A percentile compares a stretch with the other conserved stretches of the same genome.
These are phyloP conservation scores for Knipowitschia caucasica DNA, from an alignment of 2,797 vertebrate species.

Conservation along the genomic window DNA sequence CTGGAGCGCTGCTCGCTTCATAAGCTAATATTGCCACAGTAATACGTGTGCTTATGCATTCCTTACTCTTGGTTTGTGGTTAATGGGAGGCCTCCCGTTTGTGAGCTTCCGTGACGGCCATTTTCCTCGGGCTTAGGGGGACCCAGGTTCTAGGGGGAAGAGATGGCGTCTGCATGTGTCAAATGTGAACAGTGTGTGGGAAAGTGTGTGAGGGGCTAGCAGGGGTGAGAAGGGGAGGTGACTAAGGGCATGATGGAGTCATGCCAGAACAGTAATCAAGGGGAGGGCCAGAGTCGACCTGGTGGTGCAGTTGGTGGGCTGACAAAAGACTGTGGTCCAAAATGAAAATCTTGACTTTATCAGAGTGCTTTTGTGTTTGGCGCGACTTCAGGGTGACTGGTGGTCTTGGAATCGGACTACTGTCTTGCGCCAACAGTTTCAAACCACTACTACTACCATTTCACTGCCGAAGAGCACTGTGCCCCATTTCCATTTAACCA, in stretches of 20 bases:
- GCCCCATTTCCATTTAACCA: constrained; percentile 24
- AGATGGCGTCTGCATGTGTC: constrained; percentile 58
- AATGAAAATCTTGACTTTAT: constrained; percentile 44
- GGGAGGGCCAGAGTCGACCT: constrained; percentile 14
- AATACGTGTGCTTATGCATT: constrained; percentile 55
- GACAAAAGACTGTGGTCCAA: constrained; percentile 44
- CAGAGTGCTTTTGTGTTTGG: constrained; percentile 36
- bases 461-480: constrained; percentile 26
- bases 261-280: constrained; percentile 66
- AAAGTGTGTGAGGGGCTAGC: constrained; percentile 45
- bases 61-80: constrained; percentile 62
- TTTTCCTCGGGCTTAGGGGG: constrained; percentile 67
- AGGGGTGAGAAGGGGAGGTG: constrained; percentile 60
- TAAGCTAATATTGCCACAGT: constrained; percentile 77
- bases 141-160: constrained; percentile 53
- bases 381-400: constrained; percentile 31
- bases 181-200: constrained; percentile 58
- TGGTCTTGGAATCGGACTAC: constrained; percentile 29
- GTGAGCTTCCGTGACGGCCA: constrained; percentile 69
- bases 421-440: constrained; percentile 35
- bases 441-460: constrained; percentile 22
- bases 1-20: constrained; percentile 53
- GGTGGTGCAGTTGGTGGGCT: constrained; percentile 19
- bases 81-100: constrained; percentile 66
- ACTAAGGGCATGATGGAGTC: constrained; percentile 72